These are phyloP conservation scores for Rhinoptilus africanus DNA, from an alignment of 2,113 vertebrate genomes.

Conservation along the genomic window DNA sequence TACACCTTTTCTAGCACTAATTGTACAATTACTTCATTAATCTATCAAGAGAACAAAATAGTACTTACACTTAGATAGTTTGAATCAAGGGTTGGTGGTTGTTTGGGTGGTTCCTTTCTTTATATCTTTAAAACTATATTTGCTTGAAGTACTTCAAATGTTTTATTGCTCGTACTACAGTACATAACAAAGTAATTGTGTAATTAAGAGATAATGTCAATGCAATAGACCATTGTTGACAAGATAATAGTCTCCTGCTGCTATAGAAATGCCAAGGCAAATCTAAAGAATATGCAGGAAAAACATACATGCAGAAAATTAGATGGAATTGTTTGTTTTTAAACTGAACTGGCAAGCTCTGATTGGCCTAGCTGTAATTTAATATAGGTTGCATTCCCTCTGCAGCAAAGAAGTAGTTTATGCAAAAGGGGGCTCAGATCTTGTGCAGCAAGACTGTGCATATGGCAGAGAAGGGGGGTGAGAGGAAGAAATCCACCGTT, in stretches of 20 bases:
- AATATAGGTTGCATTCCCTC: neutral
- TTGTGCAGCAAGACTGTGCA: neutral
- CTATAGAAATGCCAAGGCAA: conserved; percentile 64
- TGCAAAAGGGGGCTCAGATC: neutral
- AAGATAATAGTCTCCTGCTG: conserved; percentile 73
- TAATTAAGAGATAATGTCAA: conserved; percentile 80
- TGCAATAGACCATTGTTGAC: conserved; percentile 72
- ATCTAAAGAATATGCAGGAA: conserved; percentile 47
- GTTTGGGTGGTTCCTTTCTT: neutral
- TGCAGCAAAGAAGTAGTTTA: neutral
- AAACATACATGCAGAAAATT: conserved; percentile 36
- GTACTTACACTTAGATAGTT: conserved; percentile 20
- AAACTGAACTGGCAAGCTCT: neutral
- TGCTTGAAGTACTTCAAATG: conserved; percentile 65
- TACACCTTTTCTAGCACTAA: neutral
- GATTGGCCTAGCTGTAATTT: neutral
- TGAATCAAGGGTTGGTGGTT: neutral
- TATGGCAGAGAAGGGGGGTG: rapidly evolving
- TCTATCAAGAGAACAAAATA: neutral
- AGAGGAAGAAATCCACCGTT: neutral
- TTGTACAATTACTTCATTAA: conserved; percentile 3
- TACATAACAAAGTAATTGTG: conserved; percentile 74
- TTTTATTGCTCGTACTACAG: conserved; percentile 68
- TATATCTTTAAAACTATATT: conserved; percentile 52
- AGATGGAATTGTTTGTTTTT: conserved; percentile 42